Evolutionary conservation across 2,797 vertebrate genomes (phyloP).

Genomic region (Falco cherrug): DNA sequence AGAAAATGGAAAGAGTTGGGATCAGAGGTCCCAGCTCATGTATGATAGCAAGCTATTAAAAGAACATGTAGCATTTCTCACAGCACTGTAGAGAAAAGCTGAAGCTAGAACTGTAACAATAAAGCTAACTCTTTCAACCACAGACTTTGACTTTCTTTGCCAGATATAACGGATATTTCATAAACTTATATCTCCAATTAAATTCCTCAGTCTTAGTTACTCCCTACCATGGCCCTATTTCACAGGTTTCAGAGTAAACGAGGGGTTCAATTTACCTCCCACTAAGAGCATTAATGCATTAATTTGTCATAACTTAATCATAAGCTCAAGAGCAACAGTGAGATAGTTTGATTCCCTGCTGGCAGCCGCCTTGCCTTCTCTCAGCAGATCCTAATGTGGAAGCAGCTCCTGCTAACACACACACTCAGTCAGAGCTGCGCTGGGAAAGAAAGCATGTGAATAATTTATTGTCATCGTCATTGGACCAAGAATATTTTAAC

Average conservation of each 20-base stretch:
- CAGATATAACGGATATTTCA: not conserved
- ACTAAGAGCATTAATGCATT: not conserved
- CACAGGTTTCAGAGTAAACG: not conserved
- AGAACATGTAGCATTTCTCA: not conserved
- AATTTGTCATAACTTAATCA: not conserved
- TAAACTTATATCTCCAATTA: not conserved
- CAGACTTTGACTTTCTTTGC: not conserved
- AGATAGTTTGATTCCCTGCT: not conserved
- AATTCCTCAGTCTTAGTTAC: not conserved
- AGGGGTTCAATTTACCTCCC: not conserved
- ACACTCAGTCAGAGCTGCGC: not conserved
- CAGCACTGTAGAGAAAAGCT: not conserved
- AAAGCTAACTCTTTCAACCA: not conserved
- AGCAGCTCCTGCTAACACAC: not conserved
- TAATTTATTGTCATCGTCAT: not conserved
- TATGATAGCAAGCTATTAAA: not conserved
- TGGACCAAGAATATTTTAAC: not conserved
- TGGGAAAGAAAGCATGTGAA: not conserved
- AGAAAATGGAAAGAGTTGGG: not conserved
- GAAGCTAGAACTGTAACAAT: not conserved
- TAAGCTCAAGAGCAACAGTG: not conserved
- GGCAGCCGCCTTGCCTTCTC: not conserved
- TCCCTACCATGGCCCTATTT: not conserved
- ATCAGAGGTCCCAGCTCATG: not conserved
- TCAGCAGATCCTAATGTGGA: not conserved